These are phyloP conservation scores for Lasius fuliginosus DNA, from an alignment of 2,888 invertebrate genomes.

Conservation along the genomic window DNA sequence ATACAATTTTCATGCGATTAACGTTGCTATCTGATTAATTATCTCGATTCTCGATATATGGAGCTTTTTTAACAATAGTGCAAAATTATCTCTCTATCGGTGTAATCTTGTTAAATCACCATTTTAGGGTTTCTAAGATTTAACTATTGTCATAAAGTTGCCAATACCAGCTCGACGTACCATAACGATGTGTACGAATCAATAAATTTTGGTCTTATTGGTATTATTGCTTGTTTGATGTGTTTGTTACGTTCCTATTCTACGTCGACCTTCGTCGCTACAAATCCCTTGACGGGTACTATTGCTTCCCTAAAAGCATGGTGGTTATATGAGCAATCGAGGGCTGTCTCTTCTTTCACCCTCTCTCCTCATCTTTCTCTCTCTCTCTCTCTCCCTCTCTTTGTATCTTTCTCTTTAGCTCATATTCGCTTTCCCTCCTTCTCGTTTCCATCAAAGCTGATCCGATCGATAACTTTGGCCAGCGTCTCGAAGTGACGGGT, in stretches of 20 bases:
- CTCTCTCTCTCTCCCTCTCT: background rate
- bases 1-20: background rate
- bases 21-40: background rate
- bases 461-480: constrained; percentile 49
- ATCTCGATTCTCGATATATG: background rate
- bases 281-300: constrained; percentile 59
- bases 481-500: constrained; percentile 34
- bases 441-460: constrained; percentile 11
- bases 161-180: background rate
- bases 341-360: background rate
- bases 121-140: background rate
- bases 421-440: constrained; percentile 22
- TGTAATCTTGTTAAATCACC: background rate
- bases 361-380: background rate
- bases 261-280: constrained; percentile 39
- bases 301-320: constrained; percentile 44
- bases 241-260: constrained; percentile 57
- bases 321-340: constrained; percentile 36
- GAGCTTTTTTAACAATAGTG: background rate
- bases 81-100: background rate
- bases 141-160: constrained; percentile 11
- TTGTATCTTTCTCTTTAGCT: background rate
- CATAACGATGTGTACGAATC: background rate
- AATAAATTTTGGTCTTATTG: constrained; percentile 32
- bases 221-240: constrained; percentile 47